Conservation (phyloP, 2,797 vertebrate genomes). For the Protonibea diacanthus region DNA sequence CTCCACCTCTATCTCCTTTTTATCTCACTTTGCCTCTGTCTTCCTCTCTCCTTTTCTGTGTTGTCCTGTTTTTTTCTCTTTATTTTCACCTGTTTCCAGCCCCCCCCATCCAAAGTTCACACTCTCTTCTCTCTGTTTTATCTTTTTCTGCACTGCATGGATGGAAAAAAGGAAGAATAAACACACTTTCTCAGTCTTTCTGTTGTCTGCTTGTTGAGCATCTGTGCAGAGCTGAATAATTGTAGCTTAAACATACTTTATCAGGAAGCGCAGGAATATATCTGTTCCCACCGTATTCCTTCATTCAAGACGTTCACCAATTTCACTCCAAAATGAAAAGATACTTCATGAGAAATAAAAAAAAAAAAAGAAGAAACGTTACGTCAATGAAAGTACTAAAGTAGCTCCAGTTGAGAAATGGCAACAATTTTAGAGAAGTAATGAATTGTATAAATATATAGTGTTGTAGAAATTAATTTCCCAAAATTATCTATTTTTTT, state of each 20-base stretch:
- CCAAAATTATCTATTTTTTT: too few species aligned
- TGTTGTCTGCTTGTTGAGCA: neutral
- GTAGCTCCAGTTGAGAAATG: neutral
- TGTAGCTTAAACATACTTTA: neutral
- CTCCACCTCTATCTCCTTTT: slow-evolving; percentile 61
- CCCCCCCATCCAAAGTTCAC: slow-evolving; percentile 11
- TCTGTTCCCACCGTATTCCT: too few species aligned
- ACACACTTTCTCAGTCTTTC: neutral
- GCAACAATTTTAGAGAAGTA: neutral
- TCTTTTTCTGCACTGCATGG: slow-evolving; percentile 13
- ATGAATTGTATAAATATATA: neutral
- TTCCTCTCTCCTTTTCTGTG: slow-evolving; percentile 1
- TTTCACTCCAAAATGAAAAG: neutral
- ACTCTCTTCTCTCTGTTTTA: slow-evolving; percentile 12
- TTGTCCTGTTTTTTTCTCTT: slow-evolving; percentile 12
- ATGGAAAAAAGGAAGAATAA: neutral
- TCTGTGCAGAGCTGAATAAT: neutral
- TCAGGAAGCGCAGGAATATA: too few species aligned
- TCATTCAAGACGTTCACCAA: too few species aligned
- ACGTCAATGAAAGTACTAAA: too few species aligned
- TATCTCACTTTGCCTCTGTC: slow-evolving; percentile 31
- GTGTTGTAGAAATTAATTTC: too few species aligned
- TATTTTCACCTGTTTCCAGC: slow-evolving; percentile 17
- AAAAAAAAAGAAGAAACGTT: neutral
- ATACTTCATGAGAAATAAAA: neutral